Base-by-base conservation (phyloP, 2,888 invertebrate species). In the Apamea monoglypha region DNA sequence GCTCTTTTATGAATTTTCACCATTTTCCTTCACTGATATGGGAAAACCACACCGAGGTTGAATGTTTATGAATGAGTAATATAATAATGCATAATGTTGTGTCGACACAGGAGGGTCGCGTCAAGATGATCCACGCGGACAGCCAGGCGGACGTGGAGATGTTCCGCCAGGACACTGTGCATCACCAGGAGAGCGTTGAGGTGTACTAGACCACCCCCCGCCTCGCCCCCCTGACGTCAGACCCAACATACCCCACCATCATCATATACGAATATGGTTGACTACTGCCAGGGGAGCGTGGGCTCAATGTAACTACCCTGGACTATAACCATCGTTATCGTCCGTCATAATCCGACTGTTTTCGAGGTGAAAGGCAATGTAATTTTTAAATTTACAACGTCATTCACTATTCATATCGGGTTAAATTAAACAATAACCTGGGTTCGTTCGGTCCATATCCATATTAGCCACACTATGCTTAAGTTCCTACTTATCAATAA, bases 71-170 rank as follows among this genome's bases (percentile, higher is more conserved):
- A n/a, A 40, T n/a, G 4, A 18, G 2, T 21, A 25, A 63, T 66
- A 16, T 61, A 61, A 56, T 59, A 47, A 53, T n/a, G 16, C 50
- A 8, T 21, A 16, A 25, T 47, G 3, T 36, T 64, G 64, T 80
- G 36, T 32, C 47, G n/a, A 59, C 56, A 44, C 92, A 96, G 96
- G 96, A 96, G 87, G 96, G 96, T 1, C 95, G 96, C 78, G 97
- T 94, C 53, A 97, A 97, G 94, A 87, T 98, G 89, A 95, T 98
- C 85, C 97, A 97, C 87, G 98, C 97, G 7, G 98, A 98, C 94
- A 98, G 98, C 93, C 98, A 98, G 94, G 98, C 97, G 7, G 98
- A 98, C 89, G 97, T 98, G 83, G 98, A 98, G 95, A 97, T 97
- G 95, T 98, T 98, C 96, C 97, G 98, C 75, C 98, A 98, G 95